Evolutionary conservation across 1,140 invertebrate species (phyloP).

Genomic region (Polyergus mexicanus): DNA sequence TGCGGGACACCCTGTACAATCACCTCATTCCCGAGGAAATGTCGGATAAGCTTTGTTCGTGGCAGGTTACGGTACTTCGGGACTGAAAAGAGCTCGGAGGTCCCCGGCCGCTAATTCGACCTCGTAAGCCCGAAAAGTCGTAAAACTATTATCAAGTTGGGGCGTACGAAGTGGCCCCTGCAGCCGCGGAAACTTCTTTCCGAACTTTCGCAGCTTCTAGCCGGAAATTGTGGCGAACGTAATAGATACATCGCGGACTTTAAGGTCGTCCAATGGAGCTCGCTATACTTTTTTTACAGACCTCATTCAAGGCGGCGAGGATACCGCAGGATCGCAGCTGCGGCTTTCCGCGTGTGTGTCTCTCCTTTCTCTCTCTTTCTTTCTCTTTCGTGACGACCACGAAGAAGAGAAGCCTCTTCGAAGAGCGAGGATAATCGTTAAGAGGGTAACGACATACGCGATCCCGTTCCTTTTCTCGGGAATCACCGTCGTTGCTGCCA

Average conservation of each 20-base stretch:
- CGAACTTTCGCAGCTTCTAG: conserved; percentile 54
- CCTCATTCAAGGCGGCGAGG: background rate
- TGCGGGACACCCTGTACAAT: conserved; percentile 17
- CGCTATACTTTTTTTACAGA: conserved; percentile 24
- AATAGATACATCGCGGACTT: conserved; percentile 69
- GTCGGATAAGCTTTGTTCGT: conserved; percentile 47
- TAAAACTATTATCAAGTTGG: conserved; percentile 72
- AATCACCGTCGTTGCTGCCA: background rate
- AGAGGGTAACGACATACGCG: background rate
- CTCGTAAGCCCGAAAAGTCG: conserved; percentile 63
- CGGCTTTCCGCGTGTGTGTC: background rate
- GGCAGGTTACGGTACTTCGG: conserved; percentile 29
- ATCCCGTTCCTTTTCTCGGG: conserved; percentile 7
- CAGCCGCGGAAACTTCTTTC: conserved; percentile 45
- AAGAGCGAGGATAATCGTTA: conserved; percentile 65
- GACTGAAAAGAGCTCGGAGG: conserved; percentile 44
- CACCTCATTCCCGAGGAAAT: conserved; percentile 7
- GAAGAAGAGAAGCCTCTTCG: background rate
- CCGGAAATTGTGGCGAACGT: conserved; percentile 61
- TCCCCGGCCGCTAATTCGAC: conserved; percentile 61
- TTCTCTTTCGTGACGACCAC: background rate
- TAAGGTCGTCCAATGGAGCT: conserved; percentile 48
- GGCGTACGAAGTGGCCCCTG: conserved; percentile 40
- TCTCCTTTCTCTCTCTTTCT: background rate
- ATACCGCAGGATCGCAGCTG: conserved; percentile 38